Evolutionary conservation across 2,888 invertebrate genomes (phyloP).

Genomic region (Meganola albula): DNA sequence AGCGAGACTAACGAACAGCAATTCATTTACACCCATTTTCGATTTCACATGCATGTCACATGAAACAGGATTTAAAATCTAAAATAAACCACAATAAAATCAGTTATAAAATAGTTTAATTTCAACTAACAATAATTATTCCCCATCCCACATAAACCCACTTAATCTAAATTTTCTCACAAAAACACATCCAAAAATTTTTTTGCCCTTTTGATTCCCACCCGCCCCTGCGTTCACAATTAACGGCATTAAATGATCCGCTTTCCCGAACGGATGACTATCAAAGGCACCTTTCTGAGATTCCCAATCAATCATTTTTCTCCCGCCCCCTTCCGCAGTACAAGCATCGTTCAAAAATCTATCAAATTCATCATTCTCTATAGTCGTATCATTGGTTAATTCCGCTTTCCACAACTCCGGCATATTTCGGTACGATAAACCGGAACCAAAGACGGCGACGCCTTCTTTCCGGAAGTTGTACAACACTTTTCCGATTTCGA

Average conservation of each 20-base stretch:
- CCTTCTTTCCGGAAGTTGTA: constrained; percentile 38
- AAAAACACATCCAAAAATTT: constrained; percentile 33
- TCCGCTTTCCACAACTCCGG: constrained; percentile 9
- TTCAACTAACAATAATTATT: too few species aligned
- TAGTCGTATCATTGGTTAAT: background rate
- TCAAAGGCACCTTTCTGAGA: constrained; percentile 25
- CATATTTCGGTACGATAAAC: constrained; percentile 36
- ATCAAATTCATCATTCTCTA: constrained; percentile 20
- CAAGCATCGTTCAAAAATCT: constrained; percentile 19
- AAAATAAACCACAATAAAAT: too few species aligned
- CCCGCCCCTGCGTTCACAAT: constrained; percentile 41
- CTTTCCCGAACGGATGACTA: constrained; percentile 35
- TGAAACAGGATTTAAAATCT: too few species aligned
- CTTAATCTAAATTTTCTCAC: constrained; percentile 34
- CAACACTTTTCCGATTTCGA: constrained; percentile 36
- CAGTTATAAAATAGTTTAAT: too few species aligned
- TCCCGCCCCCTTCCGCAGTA: constrained; percentile 33
- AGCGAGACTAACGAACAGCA: too few species aligned
- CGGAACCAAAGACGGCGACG: constrained; percentile 43
- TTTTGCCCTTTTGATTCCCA: constrained; percentile 30
- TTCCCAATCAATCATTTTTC: constrained; percentile 32
- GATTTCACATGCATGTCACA: too few species aligned
- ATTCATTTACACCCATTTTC: too few species aligned
- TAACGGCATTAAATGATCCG: constrained; percentile 47
- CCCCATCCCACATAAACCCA: constrained; percentile 37